phyloP scores from a whole-genome alignment of 2,888 invertebrate genomes.

The Malacosoma neustria region DNA sequence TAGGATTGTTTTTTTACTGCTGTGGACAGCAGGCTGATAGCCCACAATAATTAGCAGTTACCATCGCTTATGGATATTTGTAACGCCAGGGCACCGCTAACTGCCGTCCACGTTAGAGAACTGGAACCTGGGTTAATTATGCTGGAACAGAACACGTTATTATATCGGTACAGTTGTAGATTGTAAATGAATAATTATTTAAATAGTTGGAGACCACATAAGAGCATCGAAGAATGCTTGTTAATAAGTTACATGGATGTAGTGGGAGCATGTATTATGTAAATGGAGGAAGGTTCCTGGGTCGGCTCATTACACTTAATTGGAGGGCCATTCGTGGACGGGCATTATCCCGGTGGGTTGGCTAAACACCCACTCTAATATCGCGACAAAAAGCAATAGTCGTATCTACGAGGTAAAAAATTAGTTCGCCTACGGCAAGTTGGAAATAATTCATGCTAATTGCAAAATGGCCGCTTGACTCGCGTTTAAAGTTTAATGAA shows the following conservation, averaged over 20 bases:
- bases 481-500: background rate
- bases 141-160: no score
- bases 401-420: constrained; percentile 27
- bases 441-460: constrained; percentile 8
- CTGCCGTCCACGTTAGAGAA: no score
- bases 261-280: constrained; percentile 19
- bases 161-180: no score
- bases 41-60: no score
- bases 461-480: constrained; percentile 12
- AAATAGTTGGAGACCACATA: background rate
- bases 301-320: constrained; percentile 69
- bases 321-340: constrained; percentile 67
- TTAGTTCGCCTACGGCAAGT: constrained; percentile 14
- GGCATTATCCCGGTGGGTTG: constrained; percentile 50
- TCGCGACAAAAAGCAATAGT: constrained; percentile 38
- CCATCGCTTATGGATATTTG: no score
- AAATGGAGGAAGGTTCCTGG: constrained; percentile 43
- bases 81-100: no score
- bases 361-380: constrained; percentile 46
- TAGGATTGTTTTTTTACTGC: no score
- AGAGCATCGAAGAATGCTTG: background rate
- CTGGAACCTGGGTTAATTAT: no score
- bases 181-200: no score
- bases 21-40: no score
- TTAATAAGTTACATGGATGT: background rate